Base-by-base conservation (phyloP, 2,797 vertebrate species). In the Paguma larvata region DNA sequence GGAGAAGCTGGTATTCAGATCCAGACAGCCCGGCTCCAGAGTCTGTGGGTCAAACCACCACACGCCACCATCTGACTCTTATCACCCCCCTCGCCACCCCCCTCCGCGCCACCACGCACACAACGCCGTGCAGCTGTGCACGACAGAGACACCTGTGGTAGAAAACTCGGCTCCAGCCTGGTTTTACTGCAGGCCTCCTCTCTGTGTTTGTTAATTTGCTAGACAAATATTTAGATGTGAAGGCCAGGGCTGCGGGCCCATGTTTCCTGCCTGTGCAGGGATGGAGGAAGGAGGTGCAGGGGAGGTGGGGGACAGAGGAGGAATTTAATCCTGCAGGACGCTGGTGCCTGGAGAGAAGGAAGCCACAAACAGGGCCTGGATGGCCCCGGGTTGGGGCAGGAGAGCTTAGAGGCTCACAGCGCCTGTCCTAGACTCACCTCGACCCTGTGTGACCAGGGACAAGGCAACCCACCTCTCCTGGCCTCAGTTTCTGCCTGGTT, bases 201-300 rank as follows among this genome's bases (percentile, higher is more conserved):
- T 38, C 46, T 19, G 68, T 96, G 68, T 97, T 93, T 92, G 34
- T 65, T 67, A 44, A 65, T 63, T 46, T 18, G 2, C 78, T 46
- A 32, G 53, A 51, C 92, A 96, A 96, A 85, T 93, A 96, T 97
- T 97, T 96, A 65, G 10, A 41, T 4, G 27, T 1, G 38, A 63
- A 14, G 73, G 67, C 44, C 14, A 41, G 56, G 12, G 38, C 13
- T 34, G 67, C 41, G 59, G 73, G n/a, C 44, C 91, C 6, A 8
- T 3, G 48, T 25, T 77, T 78, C 9, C 77, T 48, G 90, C 51
- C 85, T 34, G 38, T 27, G 10, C 48, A 0, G 1, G 9, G 0
- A 0, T 0, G 6, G 4, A 73, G 1, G 51, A 0, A 51, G 53
- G 85, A 1, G 32, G 85, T 41, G 5, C 30, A 44, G 13, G 34